Evolutionary conservation across 2,888 invertebrate genomes (phyloP), one percentile per base, ranked within the genome.

Genomic region (Unio delphinus): DNA sequence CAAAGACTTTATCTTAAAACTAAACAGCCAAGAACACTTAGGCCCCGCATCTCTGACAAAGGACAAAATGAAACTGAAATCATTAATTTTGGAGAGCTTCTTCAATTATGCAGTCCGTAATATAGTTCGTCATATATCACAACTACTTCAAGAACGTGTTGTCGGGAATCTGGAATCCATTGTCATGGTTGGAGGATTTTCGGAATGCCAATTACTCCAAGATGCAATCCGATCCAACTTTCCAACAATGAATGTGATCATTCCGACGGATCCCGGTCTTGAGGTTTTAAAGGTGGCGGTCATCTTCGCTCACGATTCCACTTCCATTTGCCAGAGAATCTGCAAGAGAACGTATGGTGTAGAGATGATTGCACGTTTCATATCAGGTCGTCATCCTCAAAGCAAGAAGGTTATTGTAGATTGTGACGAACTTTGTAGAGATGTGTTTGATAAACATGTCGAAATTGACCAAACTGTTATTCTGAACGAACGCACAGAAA

Each of bases 91-190:
- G 6, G 71, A 73, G 59, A 64, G 61, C 54, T 58, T 80, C 3
- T 80, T 76, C 57, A 60, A 66, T 18, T 57, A 64, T 7, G 65
- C 73, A 30, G 69, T 68, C 18, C 67, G 75, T 20, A 76, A 70
- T 55, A 67, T 78, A 34, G 67, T 74, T 3, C 30, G 69, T 17
- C 76, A 76, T 61, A 59, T 78, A 5, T 34, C 70, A 11, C 58
- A 61, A 15, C 69, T 80, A 1, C 70, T 78, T 56, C 34, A 57
- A 0, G 63, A 70, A 5, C 65, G 60, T n/a, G 59, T 66, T 15
- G 70, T 76, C 57, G 67, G 59, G n/a, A 72, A 70, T 62, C 76
- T 80, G n/a, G 56, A 67, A 7, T 75, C 74, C 2, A 67, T 80
- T 23, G 23, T 23, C 23, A 23, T 23, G 23, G 23, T 23, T 23